These are phyloP conservation scores for Cassiopea andromeda DNA, from an alignment of 30 jellyfish, hydroid and myxozoan species.

Conservation along the genomic window DNA sequence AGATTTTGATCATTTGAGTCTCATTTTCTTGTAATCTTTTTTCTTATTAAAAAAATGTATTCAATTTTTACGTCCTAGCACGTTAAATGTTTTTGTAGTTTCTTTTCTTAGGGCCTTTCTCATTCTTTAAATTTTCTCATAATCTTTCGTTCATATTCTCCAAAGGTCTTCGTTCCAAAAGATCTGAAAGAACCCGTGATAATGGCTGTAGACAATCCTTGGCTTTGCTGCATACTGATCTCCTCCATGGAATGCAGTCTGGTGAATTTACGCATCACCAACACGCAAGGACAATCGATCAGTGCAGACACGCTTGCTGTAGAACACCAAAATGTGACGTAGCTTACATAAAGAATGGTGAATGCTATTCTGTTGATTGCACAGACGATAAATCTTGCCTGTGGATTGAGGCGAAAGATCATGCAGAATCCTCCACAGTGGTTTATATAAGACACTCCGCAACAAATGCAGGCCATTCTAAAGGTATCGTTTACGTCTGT, in stretches of 20 bases:
- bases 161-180: conserved; percentile 47
- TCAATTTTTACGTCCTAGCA: no score
- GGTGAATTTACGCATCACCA: conserved; percentile 62
- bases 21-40: no score
- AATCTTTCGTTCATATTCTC: background rate
- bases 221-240: conserved; percentile 55
- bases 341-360: conserved; percentile 65
- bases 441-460: conserved; percentile 26
- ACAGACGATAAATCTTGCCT: conserved; percentile 71
- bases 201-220: conserved; percentile 58
- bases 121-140: background rate
- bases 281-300: conserved; percentile 63
- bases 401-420: conserved; percentile 63
- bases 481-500: conserved; percentile 28
- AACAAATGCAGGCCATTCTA: background rate
- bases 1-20: no score
- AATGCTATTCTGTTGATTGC: conserved; percentile 80
- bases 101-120: background rate
- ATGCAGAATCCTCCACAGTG: conserved; percentile 2
- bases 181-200: conserved; percentile 40
- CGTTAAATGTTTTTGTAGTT: no score
- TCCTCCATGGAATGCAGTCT: conserved; percentile 60
- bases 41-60: no score
- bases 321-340: conserved; percentile 68
- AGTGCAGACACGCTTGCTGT: conserved; percentile 78